phyloP scores from a whole-genome alignment of 2,888 invertebrate genomes.

The Strigamia crassipes region DNA sequence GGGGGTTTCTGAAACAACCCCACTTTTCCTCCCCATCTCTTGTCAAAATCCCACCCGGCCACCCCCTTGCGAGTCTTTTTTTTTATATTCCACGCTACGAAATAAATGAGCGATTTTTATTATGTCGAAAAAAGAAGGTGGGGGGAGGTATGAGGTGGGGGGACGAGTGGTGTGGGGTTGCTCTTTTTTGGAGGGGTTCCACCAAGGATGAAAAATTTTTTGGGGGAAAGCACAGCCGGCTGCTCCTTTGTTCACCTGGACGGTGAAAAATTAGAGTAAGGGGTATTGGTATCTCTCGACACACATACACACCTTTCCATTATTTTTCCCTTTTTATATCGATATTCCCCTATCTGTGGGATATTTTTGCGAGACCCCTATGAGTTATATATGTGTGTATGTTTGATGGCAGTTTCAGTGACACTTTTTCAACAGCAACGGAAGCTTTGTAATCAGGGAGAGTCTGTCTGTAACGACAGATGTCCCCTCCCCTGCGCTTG shows the following conservation, averaged over 20 bases:
- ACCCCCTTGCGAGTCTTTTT: conserved; percentile 31
- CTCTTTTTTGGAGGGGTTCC: conserved; percentile 32
- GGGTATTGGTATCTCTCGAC: conserved; percentile 38
- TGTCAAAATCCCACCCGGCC: conserved; percentile 40
- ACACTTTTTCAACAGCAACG: conserved; percentile 28
- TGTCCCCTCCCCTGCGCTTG: conserved; percentile 28
- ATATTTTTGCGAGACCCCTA: conserved; percentile 3
- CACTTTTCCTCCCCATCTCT: conserved; percentile 36
- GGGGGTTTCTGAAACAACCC: conserved; percentile 7
- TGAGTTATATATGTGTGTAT: conserved; percentile 39
- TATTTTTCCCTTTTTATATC: conserved; percentile 23
- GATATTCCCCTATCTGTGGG: conserved; percentile 31
- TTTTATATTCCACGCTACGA: conserved; percentile 30
- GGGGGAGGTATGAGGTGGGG: conserved; percentile 6
- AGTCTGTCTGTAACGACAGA: conserved; percentile 37
- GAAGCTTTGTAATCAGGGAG: conserved; percentile 42
- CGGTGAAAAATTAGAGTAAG: conserved; percentile 42
- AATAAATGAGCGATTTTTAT: conserved; percentile 42
- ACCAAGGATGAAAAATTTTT: conserved; percentile 40
- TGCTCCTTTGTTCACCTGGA: conserved; percentile 42
- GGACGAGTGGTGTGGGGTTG: conserved; percentile 32
- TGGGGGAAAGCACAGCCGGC: conserved; percentile 36
- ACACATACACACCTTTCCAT: conserved; percentile 23
- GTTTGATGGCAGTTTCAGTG: conserved; percentile 40
- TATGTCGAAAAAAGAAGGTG: neutral